Evolutionary conservation across 2,797 vertebrate species (phyloP).

Genomic region (Gymnopithys bicolor): DNA sequence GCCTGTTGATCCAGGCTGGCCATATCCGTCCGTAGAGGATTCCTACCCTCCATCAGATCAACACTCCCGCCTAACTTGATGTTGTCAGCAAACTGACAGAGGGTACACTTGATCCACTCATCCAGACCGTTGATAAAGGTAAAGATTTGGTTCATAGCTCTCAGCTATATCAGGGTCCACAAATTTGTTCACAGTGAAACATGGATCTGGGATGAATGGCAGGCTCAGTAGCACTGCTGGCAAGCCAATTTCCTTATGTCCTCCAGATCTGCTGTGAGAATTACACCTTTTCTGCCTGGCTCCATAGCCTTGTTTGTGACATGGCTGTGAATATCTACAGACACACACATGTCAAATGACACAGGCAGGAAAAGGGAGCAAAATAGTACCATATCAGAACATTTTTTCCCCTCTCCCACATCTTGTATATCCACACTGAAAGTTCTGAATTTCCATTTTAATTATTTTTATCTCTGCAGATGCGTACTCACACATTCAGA

Average conservation of each 20-base stretch:
- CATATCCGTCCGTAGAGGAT: background rate
- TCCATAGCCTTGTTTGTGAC: background rate
- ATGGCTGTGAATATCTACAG: background rate
- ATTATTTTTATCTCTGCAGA: background rate
- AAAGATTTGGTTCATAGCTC: background rate
- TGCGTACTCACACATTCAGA: background rate
- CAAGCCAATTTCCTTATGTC: background rate
- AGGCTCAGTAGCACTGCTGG: background rate
- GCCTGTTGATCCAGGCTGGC: background rate
- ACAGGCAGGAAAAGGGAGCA: background rate
- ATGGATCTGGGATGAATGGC: background rate
- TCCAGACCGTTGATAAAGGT: background rate
- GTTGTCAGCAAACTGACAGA: background rate
- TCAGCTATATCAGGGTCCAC: background rate
- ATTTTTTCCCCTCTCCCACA: fast-evolving
- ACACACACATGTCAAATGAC: background rate
- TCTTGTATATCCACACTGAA: background rate
- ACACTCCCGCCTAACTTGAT: background rate
- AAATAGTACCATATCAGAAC: background rate
- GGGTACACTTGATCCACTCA: background rate
- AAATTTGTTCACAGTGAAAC: background rate
- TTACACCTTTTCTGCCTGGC: background rate
- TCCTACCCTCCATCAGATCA: background rate
- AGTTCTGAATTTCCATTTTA: background rate
- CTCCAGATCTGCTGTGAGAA: background rate